phyloP scores from a whole-genome alignment of 2,888 invertebrate genomes.

The Melieria omissa region DNA sequence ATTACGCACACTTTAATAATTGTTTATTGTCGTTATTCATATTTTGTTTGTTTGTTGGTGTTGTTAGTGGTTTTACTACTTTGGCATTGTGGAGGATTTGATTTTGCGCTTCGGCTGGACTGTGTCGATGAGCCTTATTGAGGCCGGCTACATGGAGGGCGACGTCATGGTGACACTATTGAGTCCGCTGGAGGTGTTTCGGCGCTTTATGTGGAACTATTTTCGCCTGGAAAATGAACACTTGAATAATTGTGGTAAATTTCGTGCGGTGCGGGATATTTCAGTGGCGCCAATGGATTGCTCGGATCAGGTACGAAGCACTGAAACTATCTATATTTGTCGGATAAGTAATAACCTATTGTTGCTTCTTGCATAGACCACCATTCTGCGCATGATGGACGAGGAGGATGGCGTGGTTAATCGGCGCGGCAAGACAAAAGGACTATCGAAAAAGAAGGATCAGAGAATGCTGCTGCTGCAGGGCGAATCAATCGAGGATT shows the following conservation, averaged over 20 bases:
- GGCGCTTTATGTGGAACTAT: conserved; percentile 88
- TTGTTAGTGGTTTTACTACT: conserved; percentile 80
- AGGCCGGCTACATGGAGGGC: conserved; percentile 72
- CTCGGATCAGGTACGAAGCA: conserved; percentile 72
- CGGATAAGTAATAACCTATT: not conserved
- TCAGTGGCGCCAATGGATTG: conserved; percentile 82
- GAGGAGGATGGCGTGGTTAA: conserved; percentile 65
- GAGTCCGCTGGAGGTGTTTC: conserved; percentile 77
- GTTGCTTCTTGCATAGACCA: conserved; percentile 62
- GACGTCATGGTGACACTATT: conserved; percentile 76
- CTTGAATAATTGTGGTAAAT: conserved; percentile 89
- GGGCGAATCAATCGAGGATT: conserved; percentile 64
- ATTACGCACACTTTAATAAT: conserved; percentile 1
- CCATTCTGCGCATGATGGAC: conserved; percentile 67
- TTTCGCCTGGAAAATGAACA: conserved; percentile 91
- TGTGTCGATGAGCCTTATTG: conserved; percentile 75
- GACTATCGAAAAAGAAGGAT: conserved; percentile 57
- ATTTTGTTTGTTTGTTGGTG: not conserved
- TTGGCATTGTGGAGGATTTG: conserved; percentile 84
- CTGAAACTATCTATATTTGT: not conserved
- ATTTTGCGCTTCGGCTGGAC: conserved; percentile 84
- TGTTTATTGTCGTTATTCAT: not conserved
- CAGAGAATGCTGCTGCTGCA: conserved; percentile 62
- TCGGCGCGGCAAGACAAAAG: conserved; percentile 56
- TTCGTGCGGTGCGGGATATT: conserved; percentile 88